phyloP scores from a whole-genome alignment of 1,140 invertebrate genomes.

The Aleiodes sp. region DNA sequence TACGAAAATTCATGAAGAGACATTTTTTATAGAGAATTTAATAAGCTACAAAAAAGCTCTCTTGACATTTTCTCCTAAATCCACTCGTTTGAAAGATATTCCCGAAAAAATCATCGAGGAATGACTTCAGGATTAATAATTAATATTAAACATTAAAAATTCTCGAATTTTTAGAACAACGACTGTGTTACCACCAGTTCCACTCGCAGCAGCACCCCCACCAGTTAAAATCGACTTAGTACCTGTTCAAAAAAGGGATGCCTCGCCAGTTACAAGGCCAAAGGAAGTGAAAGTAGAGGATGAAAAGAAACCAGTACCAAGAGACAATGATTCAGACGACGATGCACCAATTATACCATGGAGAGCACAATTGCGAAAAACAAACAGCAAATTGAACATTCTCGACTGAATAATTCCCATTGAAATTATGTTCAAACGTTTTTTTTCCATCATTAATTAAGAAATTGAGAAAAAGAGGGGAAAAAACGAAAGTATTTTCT shows the following conservation, averaged over 20 bases:
- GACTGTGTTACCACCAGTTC: slow-evolving; percentile 24
- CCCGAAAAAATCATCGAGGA: too few relatives aligned
- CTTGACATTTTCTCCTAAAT: too few relatives aligned
- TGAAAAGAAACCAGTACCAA: slow-evolving; percentile 30
- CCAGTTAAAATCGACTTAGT: slow-evolving; percentile 52
- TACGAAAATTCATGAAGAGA: too few relatives aligned
- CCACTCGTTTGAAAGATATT: too few relatives aligned
- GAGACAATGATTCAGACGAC: slow-evolving; percentile 70
- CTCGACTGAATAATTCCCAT: slow-evolving; percentile 67
- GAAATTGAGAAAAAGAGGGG: background rate
- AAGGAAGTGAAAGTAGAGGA: slow-evolving; percentile 38
- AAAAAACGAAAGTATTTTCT: background rate
- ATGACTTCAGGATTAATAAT: too few relatives aligned
- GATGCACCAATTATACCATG: slow-evolving; percentile 79
- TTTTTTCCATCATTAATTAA: background rate
- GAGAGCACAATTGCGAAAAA: slow-evolving; percentile 87
- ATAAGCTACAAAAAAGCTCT: too few relatives aligned
- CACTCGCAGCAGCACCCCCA: slow-evolving; percentile 15
- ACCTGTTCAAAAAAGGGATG: slow-evolving; percentile 35
- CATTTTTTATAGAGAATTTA: too few relatives aligned
- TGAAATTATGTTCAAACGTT: too few relatives aligned
- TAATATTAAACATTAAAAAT: slow-evolving; percentile 3
- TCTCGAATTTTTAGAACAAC: slow-evolving; percentile 32
- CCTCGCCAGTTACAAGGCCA: slow-evolving; percentile 18
- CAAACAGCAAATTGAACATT: slow-evolving; percentile 83